Evolutionary conservation across 2,888 invertebrate genomes (phyloP).

Genomic region (Pyrrhosoma nymphula): DNA sequence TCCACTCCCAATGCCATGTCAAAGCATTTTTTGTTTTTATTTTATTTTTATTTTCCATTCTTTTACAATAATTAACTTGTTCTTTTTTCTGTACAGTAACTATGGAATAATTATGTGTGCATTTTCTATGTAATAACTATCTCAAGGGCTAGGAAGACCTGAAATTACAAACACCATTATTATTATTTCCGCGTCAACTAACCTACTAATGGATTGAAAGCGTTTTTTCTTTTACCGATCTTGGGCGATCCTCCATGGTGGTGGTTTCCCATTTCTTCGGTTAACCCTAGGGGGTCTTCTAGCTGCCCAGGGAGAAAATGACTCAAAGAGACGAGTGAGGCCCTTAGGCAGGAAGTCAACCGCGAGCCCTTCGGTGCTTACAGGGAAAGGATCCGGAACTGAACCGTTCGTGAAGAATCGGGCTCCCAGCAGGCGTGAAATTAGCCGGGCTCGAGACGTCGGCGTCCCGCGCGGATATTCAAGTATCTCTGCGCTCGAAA

Average conservation of each 20-base stretch:
- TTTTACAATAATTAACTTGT: no score
- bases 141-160: no score
- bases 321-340: not conserved
- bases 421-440: not conserved
- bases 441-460: not conserved
- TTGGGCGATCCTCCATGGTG: constrained; percentile 49
- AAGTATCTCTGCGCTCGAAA: not conserved
- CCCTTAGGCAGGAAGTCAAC: not conserved
- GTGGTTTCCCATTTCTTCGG: constrained; percentile 21
- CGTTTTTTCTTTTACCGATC: constrained; percentile 5
- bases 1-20: no score
- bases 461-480: no score
- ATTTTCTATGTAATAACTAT: no score
- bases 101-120: no score
- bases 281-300: not conserved
- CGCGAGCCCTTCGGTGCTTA: not conserved
- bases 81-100: no score
- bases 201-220: no score
- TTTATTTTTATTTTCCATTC: no score
- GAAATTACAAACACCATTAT: no score
- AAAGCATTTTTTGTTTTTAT: no score
- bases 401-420: not conserved
- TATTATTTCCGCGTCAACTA: no score
- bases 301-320: not conserved
- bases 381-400: not conserved